These are phyloP conservation scores for Loriculus beryllinus DNA, from an alignment of 2,797 vertebrate genomes.

Conservation along the genomic window DNA sequence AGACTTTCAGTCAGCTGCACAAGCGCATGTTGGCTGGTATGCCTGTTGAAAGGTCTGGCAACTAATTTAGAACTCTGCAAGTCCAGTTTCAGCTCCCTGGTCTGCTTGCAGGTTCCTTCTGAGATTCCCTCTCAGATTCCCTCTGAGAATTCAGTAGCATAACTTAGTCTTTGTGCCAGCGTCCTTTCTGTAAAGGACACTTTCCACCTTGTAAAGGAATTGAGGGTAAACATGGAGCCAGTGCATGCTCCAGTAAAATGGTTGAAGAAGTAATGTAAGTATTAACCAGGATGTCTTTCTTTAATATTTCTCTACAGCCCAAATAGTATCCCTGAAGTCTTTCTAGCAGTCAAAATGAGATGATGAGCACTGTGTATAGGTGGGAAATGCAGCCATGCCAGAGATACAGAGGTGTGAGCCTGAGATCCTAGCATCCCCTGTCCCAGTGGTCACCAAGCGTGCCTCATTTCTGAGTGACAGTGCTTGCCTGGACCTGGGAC, in stretches of 20 bases:
- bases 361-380: background rate
- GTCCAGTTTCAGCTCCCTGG: background rate
- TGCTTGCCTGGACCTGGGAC: background rate
- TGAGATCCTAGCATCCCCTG: background rate
- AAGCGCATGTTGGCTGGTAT: background rate
- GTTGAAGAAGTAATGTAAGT: background rate
- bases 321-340: background rate
- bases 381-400: background rate
- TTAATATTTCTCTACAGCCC: background rate
- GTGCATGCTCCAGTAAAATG: background rate
- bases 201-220: background rate
- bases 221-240: background rate
- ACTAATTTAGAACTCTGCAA: background rate
- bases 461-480: accelerated
- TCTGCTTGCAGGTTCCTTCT: background rate
- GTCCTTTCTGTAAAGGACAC: background rate
- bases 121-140: background rate
- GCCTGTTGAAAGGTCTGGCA: background rate
- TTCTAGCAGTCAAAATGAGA: background rate
- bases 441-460: background rate
- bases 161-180: background rate
- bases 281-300: background rate
- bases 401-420: background rate
- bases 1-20: background rate
- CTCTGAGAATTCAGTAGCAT: background rate